These are phyloP conservation scores for Cebidichthys violaceus DNA, from an alignment of 2,113 vertebrate genomes.

Conservation along the genomic window DNA sequence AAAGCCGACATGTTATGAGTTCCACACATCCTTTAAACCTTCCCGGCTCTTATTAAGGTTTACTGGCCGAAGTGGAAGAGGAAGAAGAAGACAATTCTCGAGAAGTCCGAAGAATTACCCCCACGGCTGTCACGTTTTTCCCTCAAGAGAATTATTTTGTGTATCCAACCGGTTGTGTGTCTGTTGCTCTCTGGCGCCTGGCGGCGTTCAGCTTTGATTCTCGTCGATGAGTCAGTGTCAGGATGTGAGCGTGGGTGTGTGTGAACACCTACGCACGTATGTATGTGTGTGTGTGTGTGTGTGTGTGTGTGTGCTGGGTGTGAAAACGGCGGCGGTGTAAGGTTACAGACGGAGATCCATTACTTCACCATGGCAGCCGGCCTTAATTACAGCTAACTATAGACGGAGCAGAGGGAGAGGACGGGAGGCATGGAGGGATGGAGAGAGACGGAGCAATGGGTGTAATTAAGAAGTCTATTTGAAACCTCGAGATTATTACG, in stretches of 20 bases:
- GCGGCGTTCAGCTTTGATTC: slow-evolving; percentile 30
- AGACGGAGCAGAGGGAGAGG: slow-evolving; percentile 55
- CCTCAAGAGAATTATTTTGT: slow-evolving; percentile 21
- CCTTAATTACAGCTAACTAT: slow-evolving; percentile 81
- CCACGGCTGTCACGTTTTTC: not conserved
- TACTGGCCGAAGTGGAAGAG: not conserved
- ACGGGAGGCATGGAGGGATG: not conserved
- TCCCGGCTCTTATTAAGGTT: slow-evolving; percentile 25
- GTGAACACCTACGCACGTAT: slow-evolving; percentile 54
- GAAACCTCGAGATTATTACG: slow-evolving; percentile 65
- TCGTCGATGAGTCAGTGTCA: slow-evolving; percentile 33
- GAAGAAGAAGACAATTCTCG: not conserved
- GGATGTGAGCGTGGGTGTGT: slow-evolving; percentile 19
- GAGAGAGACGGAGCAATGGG: slow-evolving; percentile 57
- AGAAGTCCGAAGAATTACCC: slow-evolving; percentile 5
- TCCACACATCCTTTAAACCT: slow-evolving; percentile 56
- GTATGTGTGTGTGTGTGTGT: slow-evolving; percentile 37
- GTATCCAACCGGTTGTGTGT: slow-evolving; percentile 29
- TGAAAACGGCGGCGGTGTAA: slow-evolving; percentile 48
- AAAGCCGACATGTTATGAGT: slow-evolving; percentile 56
- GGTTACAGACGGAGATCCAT: slow-evolving; percentile 74
- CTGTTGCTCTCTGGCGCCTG: slow-evolving; percentile 8
- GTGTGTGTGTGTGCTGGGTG: slow-evolving; percentile 19
- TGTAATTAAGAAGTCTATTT: slow-evolving; percentile 81
- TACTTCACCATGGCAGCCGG: slow-evolving; percentile 70